Evolutionary conservation across 2,113 vertebrate species (phyloP), one percentile per base, ranked within the genome.

Genomic region (Thalassoma bifasciatum): DNA sequence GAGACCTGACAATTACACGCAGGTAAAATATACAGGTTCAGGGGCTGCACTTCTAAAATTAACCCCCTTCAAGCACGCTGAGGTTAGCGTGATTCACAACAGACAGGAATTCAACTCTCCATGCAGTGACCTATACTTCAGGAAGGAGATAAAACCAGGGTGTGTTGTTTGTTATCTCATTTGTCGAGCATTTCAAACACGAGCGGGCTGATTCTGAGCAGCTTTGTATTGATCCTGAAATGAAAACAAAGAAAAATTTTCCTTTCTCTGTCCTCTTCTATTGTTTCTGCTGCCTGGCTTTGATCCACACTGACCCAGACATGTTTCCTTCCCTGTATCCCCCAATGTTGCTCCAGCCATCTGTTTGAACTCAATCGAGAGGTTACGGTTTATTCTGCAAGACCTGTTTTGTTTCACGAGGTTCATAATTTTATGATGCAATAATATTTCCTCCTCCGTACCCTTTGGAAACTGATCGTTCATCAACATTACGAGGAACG

Each of bases 1-100:
- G 24, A 88, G 73, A 91, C 82, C 81, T 91, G 86, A 86, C 89
- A 90, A 90, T 92, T 92, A 91, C 17, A 75, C 38, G n/a, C 78
- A 83, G 77, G 85, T 88, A 86, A 88, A 85, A 84, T 81, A 83
- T 58, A 66, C 66, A 84, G 19, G 66, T 82, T 81, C 77, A 4
- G 16, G 67, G 54, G 36, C 62, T 72, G n/a, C 37, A 13, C 42
- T 81, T 77, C 85, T 86, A 89, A 88, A 80, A 87, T 84, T 67
- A 87, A 77, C 53, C 8, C 23, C n/a, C n/a, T n/a, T n/a, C 63
- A 37, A 60, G 63, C 49, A 38, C 0, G 17, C 53, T 5, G 34
- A 63, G 2, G 57, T 65, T 73, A 74, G 51, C 81, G 34, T 71
- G 76, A 84, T 59, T 77, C 72, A 69, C 51, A 9, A 13, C 42